Percentiles rank a stretch among this genome's conserved stretches.
phyloP scores from a whole-genome alignment of 2,888 invertebrate genomes.

The Sarcophaga carnaria region DNA sequence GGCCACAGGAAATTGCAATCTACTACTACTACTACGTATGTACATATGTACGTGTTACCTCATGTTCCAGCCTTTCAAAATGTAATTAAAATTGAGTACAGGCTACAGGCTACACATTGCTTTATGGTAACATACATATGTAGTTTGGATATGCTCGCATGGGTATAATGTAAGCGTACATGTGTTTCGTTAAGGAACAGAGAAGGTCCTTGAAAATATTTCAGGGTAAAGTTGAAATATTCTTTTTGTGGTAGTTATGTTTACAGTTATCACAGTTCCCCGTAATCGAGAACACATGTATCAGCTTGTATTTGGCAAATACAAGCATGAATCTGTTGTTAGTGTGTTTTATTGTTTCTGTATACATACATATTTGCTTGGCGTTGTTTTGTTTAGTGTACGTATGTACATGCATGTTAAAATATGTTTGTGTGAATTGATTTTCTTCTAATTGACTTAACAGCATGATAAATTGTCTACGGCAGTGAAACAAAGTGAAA shows the following conservation, averaged over 20 bases:
- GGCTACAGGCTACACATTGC: neutral
- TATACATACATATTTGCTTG: neutral
- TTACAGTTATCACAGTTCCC: no score
- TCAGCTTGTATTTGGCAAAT: neutral
- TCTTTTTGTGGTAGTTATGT: no score
- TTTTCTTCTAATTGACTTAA: conserved; percentile 51
- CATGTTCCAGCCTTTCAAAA: neutral
- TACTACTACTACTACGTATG: no score
- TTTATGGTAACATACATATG: neutral
- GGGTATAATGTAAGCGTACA: no score
- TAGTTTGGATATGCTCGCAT: neutral
- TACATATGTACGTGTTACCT: neutral
- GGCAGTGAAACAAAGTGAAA: neutral
- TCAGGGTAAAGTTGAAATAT: no score
- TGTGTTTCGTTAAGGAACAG: no score
- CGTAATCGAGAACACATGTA: neutral
- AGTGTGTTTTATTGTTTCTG: neutral
- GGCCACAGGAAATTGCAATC: neutral
- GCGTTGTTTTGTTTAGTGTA: no score
- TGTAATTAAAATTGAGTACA: neutral
- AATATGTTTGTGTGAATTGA: neutral
- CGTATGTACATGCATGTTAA: neutral
- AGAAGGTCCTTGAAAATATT: no score
- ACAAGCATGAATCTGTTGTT: neutral
- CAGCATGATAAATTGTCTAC: conserved; percentile 50